phyloP scores from a whole-genome alignment of 1,140 invertebrate species.

The Daktulosphaira vitifoliae region DNA sequence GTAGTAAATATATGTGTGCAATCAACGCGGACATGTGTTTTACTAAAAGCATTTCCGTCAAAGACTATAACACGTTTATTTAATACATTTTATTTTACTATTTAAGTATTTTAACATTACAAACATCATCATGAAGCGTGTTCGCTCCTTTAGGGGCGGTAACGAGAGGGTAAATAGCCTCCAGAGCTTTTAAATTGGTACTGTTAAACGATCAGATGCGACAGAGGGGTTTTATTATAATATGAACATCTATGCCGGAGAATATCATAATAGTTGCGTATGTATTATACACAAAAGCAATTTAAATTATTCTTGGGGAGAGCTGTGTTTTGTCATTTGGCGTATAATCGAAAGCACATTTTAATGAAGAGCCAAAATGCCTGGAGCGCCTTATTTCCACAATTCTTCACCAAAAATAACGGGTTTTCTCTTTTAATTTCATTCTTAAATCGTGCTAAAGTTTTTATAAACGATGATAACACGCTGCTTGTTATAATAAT shows the following conservation, averaged over 20 bases:
- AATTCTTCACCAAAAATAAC: constrained; percentile 11
- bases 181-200: constrained; percentile 21
- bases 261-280: too few relatives aligned
- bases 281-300: constrained; percentile 20
- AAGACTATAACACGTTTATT: background rate
- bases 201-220: constrained; percentile 15
- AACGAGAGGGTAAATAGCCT: too few relatives aligned
- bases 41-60: constrained; percentile 29
- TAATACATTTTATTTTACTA: background rate
- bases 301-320: constrained; percentile 19
- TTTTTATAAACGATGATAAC: too few relatives aligned
- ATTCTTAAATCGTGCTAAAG: too few relatives aligned
- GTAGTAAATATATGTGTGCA: background rate
- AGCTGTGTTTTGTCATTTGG: background rate
- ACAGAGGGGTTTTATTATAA: background rate
- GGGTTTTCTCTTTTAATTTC: background rate
- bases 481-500: too few relatives aligned
- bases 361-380: constrained; percentile 21
- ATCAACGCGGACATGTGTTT: constrained; percentile 5
- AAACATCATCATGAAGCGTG: too few relatives aligned
- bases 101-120: too few relatives aligned
- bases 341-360: constrained; percentile 32
- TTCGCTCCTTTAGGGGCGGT: too few relatives aligned
- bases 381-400: constrained; percentile 2
- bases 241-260: too few relatives aligned